phyloP scores from a whole-genome alignment of 2,113 vertebrate species.

The Lasiurus cinereus region DNA sequence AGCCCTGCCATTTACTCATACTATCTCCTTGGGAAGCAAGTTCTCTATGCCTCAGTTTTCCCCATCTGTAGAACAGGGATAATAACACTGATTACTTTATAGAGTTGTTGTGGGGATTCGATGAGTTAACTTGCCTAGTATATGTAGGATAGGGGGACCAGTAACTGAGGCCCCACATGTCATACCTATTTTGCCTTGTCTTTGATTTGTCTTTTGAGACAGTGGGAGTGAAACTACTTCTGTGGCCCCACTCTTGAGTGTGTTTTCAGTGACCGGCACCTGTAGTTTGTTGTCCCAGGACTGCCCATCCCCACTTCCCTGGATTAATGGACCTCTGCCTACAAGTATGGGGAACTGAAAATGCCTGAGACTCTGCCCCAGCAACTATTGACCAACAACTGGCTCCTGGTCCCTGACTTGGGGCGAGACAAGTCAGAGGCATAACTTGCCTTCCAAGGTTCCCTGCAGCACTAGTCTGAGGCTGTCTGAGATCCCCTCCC shows the following conservation, averaged over 20 bases:
- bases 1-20: neutral
- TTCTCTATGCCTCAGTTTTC: neutral
- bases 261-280: neutral
- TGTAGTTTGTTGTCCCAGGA: neutral
- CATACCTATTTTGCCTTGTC: neutral
- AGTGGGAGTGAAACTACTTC: neutral
- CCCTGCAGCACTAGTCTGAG: neutral
- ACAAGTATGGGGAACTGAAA: neutral
- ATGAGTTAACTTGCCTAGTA: neutral
- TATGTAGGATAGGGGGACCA: neutral
- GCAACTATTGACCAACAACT: neutral
- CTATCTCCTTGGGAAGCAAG: neutral
- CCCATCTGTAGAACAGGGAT: neutral
- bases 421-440: neutral
- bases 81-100: neutral
- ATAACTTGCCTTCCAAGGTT: neutral
- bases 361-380: neutral
- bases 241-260: neutral
- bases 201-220: slow-evolving; percentile 25
- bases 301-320: neutral
- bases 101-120: neutral
- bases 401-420: neutral
- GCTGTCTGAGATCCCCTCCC: neutral
- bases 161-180: neutral
- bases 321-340: neutral